Base-by-base conservation (phyloP, 2,797 vertebrate genomes). In the Spinibarbus caldwelli region DNA sequence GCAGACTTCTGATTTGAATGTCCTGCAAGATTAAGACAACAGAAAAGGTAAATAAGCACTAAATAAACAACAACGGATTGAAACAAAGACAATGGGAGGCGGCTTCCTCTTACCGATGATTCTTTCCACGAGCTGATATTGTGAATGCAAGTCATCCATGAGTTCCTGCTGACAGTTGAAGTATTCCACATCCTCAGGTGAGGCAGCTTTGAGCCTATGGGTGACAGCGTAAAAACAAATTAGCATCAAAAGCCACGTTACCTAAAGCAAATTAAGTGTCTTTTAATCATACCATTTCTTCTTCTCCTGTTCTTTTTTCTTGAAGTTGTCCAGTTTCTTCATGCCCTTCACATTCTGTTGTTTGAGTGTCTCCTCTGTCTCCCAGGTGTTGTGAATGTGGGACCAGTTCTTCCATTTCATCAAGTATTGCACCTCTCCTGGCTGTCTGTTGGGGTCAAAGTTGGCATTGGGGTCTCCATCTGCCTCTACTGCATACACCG, bases 331-430 rank as follows among this genome's bases (percentile, higher is more conserved):
- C 87, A 99, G 92, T 90, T 99, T 99, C 93, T 99, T 99, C 98
- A 99, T 99, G 90, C 98, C 98, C 91, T 95, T 99, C 87, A 99
- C 98, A 57, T 99, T 99, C 92, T 99, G 98, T 71, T 97, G 94
- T 86, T 99, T 98, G 49, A 99, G 95, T 0, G 97, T 97, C 85
- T 99, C 98, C 87, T 99, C 98, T 0, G 97, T 99, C 92, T 99
- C 98, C 98, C 97, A 99, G 0, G 98, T 99, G 67, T 99, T 99
- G 89, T 99, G 98, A 88, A 99, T 99, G 90, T 99, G 97, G 4
- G 98, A 99, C 98, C 98, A 99, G 31, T 97, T 97, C 93, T 99
- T 99, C 98, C 98, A 99, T 91, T 99, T 99, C 85, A 99, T 99
- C 90, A 99, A 94, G 93, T 99, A 99, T 84, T 99, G 98, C 84